These are phyloP conservation scores for Aegithalos caudatus DNA, from an alignment of 2,113 vertebrate genomes.

Conservation along the genomic window DNA sequence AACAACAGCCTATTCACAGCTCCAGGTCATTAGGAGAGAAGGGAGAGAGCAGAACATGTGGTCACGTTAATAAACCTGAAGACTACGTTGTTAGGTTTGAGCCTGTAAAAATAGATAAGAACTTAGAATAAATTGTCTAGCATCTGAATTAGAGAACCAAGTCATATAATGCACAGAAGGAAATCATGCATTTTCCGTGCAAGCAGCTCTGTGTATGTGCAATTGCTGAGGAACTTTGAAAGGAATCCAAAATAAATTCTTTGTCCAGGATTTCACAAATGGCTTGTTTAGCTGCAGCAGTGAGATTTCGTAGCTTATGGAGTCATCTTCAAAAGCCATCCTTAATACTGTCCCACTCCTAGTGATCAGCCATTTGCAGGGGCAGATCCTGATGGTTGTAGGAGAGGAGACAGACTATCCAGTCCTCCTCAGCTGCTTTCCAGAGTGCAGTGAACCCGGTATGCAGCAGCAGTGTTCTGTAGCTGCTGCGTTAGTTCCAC, in stretches of 20 bases:
- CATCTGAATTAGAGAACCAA: not conserved
- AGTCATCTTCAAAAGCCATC: not conserved
- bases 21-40: not conserved
- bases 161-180: not conserved
- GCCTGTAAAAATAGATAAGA: not conserved
- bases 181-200: not conserved
- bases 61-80: not conserved
- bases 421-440: not conserved
- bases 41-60: not conserved
- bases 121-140: not conserved
- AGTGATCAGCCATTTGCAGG: not conserved
- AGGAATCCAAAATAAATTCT: not conserved
- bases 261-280: not conserved
- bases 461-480: not conserved
- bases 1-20: conserved; percentile 29
- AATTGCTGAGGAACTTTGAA: not conserved
- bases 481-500: not conserved
- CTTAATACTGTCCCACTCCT: not conserved
- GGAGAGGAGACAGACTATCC: not conserved
- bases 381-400: not conserved
- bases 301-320: not conserved
- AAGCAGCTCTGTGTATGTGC: not conserved
- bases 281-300: not conserved
- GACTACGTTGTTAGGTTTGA: not conserved
- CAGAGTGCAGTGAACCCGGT: not conserved